Percentiles rank a stretch among this genome's conserved stretches.
These are phyloP conservation scores for Schizothorax lantsangensis DNA, from an alignment of 2,797 vertebrate species.

Conservation along the genomic window DNA sequence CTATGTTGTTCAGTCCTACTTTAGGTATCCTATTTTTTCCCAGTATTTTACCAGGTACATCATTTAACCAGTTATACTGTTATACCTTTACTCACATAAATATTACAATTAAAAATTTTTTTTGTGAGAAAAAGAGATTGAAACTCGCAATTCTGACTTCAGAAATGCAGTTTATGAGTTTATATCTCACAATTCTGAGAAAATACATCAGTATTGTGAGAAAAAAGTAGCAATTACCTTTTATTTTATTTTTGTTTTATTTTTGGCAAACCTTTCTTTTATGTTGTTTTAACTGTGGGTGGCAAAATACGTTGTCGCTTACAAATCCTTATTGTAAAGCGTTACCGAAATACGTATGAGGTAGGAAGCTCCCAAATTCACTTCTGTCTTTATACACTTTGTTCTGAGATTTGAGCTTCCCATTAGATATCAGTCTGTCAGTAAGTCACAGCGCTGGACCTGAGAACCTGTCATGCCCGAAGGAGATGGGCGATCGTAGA, in stretches of 20 bases:
- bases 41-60: no score
- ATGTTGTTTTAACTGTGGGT: no score
- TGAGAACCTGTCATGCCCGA: slow-evolving; percentile 43
- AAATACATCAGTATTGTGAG: neutral
- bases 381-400: slow-evolving; percentile 12
- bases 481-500: slow-evolving; percentile 42
- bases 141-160: no score
- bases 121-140: no score
- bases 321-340: neutral
- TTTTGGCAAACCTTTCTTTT: no score
- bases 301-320: no score
- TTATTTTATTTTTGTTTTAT: neutral
- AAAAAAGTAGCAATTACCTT: neutral
- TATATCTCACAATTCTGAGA: neutral
- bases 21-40: no score
- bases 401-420: slow-evolving; percentile 39
- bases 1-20: no score
- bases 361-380: slow-evolving; percentile 17
- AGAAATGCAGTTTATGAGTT: no score
- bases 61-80: no score
- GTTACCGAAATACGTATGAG: neutral
- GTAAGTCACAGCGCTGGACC: slow-evolving; percentile 26
- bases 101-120: no score
- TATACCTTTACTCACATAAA: no score
- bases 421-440: slow-evolving; percentile 38